Evolutionary conservation across 2,888 invertebrate genomes (phyloP).

Genomic region (Drosophila formosana): DNA sequence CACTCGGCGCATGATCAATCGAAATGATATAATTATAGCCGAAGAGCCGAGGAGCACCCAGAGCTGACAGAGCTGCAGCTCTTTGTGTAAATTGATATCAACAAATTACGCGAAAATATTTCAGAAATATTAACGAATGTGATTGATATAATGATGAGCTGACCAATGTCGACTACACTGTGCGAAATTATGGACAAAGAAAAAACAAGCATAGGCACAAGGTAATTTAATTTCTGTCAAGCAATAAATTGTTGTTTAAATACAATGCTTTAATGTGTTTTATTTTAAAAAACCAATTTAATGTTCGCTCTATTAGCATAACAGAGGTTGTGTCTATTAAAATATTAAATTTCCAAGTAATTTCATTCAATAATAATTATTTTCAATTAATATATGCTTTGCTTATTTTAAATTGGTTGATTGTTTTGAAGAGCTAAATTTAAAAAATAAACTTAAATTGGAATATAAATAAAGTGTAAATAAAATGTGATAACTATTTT

Average conservation of each 20-base stretch:
- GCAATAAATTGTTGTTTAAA: not conserved
- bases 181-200: constrained; percentile 5
- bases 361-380: too few relatives aligned
- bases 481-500: too few relatives aligned
- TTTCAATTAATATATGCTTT: too few relatives aligned
- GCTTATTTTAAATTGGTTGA: too few relatives aligned
- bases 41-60: constrained; percentile 1
- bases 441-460: too few relatives aligned
- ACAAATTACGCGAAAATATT: constrained; percentile 81
- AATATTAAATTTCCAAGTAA: too few relatives aligned
- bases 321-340: too few relatives aligned
- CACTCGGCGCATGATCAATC: constrained; percentile 77
- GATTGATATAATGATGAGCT: constrained; percentile 78
- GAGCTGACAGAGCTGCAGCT: constrained; percentile 14
- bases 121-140: constrained; percentile 81
- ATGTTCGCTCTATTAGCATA: too few relatives aligned
- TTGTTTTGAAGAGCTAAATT: too few relatives aligned
- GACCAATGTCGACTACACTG: constrained; percentile 61
- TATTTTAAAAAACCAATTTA: too few relatives aligned
- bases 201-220: not conserved
- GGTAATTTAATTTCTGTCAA: not conserved
- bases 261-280: too few relatives aligned
- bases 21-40: constrained; percentile 80
- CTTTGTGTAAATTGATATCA: constrained; percentile 80
- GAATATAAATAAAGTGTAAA: too few relatives aligned